Evolutionary conservation across 2,888 invertebrate genomes (phyloP).

Genomic region (Nomada fucata): DNA sequence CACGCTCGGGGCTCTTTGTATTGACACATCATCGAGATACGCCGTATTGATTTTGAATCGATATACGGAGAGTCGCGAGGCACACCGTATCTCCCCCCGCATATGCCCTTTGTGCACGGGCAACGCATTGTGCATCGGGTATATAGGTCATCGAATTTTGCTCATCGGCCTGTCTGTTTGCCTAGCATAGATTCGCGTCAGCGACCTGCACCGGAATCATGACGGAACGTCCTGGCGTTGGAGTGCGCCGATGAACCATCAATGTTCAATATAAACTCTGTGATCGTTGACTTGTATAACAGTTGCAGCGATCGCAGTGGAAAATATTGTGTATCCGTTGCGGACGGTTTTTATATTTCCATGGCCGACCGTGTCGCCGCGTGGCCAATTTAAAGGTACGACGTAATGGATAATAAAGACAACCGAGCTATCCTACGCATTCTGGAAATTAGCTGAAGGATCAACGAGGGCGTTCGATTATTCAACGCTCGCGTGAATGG

Average conservation of each 20-base stretch:
- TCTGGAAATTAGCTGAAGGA: no score
- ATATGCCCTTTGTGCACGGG: conserved; percentile 47
- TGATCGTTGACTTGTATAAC: background rate
- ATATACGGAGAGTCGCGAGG: conserved; percentile 56
- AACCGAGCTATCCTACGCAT: no score
- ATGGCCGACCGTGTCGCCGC: no score
- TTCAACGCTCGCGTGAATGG: no score
- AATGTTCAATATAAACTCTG: background rate
- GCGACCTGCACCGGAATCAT: background rate
- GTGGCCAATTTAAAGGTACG: no score
- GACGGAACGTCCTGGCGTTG: background rate
- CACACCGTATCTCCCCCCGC: conserved; percentile 55
- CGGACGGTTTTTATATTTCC: no score
- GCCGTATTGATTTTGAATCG: conserved; percentile 68
- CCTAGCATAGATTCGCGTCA: conserved; percentile 23
- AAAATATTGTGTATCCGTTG: no score
- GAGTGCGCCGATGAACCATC: conserved; percentile 4
- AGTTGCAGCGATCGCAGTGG: no score
- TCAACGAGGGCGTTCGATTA: no score
- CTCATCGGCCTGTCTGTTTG: conserved; percentile 44
- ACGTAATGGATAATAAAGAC: no score
- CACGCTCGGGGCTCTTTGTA: conserved; percentile 49
- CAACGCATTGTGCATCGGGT: conserved; percentile 56
- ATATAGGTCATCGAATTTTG: conserved; percentile 69
- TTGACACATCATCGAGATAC: conserved; percentile 68